Conservation (phyloP, 2,113 vertebrate genomes). For the Nerophis lumbriciformis region DNA sequence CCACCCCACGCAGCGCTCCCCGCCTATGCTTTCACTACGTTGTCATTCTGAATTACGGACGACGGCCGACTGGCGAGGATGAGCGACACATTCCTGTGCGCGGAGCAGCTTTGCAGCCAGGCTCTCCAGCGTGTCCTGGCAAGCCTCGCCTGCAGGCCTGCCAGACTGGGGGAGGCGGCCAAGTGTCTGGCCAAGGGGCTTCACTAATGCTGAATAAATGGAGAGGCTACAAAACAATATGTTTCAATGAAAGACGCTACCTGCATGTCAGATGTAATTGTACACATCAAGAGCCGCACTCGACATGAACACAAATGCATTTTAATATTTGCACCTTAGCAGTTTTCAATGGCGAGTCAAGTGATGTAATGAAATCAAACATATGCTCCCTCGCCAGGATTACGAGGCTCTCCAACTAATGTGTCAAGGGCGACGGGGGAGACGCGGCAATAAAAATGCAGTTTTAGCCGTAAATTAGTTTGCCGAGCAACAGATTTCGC, state of each 20-base stretch:
- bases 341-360: slow-evolving; percentile 63
- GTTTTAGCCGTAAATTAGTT: slow-evolving; percentile 65
- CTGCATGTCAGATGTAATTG: slow-evolving; percentile 17
- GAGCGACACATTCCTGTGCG: slow-evolving; percentile 63
- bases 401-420: slow-evolving; percentile 53
- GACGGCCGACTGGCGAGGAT: slow-evolving; percentile 63
- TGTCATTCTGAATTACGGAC: slow-evolving; percentile 73
- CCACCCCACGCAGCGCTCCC: slow-evolving; percentile 44
- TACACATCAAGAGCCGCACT: background rate
- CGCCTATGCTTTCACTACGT: slow-evolving; percentile 63
- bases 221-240: slow-evolving; percentile 58
- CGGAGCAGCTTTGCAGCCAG: slow-evolving; percentile 29
- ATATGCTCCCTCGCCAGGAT: slow-evolving; percentile 48
- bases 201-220: slow-evolving; percentile 62
- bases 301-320: slow-evolving; percentile 15
- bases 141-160: slow-evolving; percentile 43
- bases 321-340: slow-evolving; percentile 57
- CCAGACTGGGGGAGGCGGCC: slow-evolving; percentile 64
- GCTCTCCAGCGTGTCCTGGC: slow-evolving; percentile 68
- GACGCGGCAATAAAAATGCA: slow-evolving; percentile 31
- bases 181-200: slow-evolving; percentile 70
- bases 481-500: slow-evolving; percentile 53
- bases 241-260: slow-evolving; percentile 52
- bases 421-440: slow-evolving; percentile 29
- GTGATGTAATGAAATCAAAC: slow-evolving; percentile 60